These are phyloP conservation scores for Silurus asotus DNA, from an alignment of 2,113 vertebrate genomes.

Conservation along the genomic window DNA sequence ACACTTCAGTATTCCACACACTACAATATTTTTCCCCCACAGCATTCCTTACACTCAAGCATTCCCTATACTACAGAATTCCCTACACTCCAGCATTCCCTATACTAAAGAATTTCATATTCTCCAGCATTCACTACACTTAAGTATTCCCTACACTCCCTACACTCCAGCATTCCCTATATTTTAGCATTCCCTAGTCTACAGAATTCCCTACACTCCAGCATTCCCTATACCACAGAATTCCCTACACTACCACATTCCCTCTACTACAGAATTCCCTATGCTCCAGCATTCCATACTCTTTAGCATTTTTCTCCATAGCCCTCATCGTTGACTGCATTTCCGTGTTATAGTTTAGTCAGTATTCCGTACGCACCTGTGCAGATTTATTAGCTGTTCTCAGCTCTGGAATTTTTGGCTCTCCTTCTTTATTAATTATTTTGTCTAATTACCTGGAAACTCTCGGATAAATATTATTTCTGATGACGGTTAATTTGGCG, in stretches of 20 bases:
- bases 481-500: too few relatives aligned
- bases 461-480: too few relatives aligned
- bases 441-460: too few relatives aligned
- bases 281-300: not conserved
- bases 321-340: not conserved
- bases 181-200: not conserved
- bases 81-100: not conserved
- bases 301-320: not conserved
- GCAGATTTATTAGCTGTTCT: not conserved
- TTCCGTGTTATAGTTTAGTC: not conserved
- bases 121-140: not conserved
- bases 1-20: not conserved
- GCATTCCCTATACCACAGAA: not conserved
- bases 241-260: not conserved
- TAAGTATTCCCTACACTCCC: not conserved
- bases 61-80: not conserved
- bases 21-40: not conserved
- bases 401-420: not conserved
- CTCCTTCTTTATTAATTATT: too few relatives aligned
- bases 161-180: not conserved
- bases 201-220: not conserved
- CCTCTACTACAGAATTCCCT: not conserved
- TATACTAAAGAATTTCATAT: not conserved
- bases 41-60: not conserved
- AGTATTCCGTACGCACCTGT: not conserved